Base-by-base conservation (phyloP, 1,140 invertebrate species). In the Drosophila seguyi region DNA sequence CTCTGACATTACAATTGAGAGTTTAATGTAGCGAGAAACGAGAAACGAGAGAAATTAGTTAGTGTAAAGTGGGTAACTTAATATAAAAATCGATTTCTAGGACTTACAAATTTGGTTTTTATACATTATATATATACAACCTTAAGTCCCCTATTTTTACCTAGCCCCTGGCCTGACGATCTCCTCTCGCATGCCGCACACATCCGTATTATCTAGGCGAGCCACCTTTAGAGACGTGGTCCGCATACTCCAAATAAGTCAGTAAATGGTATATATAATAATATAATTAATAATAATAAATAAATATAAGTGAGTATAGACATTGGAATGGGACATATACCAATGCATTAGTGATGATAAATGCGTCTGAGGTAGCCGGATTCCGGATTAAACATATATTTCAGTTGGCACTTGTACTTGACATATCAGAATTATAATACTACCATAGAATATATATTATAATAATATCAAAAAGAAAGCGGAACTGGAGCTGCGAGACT, bases 141-240 rank as follows among this genome's bases (percentile, higher is more conserved):
- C 25, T 25, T 25, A 18, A 18, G 34, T 25, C 59, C 60, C 60
- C 22, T n/a, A 13, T 5, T 5, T n/a, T n/a, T 6, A 3, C 20
- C n/a, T 47, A 68, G 66, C 66, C 66, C 14, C 66, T 68, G 66
- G 29, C 10, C 22, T 67, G 45, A 2, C 59, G 25, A 61, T 27
- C 59, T 53, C 47, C 47, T 68, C 45, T 50, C 29, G 22, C 34
- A 52, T 36, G 42, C 29, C 45, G 36, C 27, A 39, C 50, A 55
- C 63, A 69, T 71, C 63, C 63, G 41, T 27, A 68, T 66, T 44
- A 41, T 44, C 52, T 36, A 69, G 65, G 63, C 63, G 63, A 57
- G 65, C 68, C 62, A 38, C 34, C 50, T n/a, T n/a, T n/a, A 38
- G 2, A 31, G 68, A 69, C 68, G 68, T 69, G 68, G 50, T 68